These are phyloP conservation scores for Dicycla oo DNA, from an alignment of 2,888 invertebrate species.

Conservation along the genomic window DNA sequence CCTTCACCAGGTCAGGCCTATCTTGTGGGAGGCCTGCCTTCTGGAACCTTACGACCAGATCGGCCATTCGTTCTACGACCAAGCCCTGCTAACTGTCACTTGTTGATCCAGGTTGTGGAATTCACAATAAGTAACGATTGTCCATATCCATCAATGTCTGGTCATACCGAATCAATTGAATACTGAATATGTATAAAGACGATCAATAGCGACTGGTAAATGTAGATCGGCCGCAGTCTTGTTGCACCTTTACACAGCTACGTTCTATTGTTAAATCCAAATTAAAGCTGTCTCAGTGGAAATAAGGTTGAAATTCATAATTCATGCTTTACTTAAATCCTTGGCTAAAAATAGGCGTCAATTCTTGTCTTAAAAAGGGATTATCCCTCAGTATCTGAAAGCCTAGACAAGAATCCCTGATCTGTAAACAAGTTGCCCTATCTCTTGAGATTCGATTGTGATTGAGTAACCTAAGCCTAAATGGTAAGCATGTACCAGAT, in stretches of 20 bases:
- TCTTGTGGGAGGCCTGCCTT: no score
- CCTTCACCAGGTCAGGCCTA: no score
- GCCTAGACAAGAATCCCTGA: constrained; percentile 19
- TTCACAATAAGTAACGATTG: not conserved
- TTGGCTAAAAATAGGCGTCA: constrained; percentile 11
- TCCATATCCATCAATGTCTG: not conserved
- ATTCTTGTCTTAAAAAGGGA: constrained; percentile 1
- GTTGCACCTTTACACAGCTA: not conserved
- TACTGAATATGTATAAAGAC: not conserved
- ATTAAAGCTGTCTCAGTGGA: not conserved
- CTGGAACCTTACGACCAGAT: no score
- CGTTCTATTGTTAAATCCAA: not conserved
- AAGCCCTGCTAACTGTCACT: no score
- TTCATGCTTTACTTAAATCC: constrained; percentile 12
- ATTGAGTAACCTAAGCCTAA: constrained; percentile 5
- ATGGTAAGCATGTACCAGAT: not conserved
- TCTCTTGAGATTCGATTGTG: constrained; percentile 16
- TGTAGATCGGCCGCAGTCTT: not conserved
- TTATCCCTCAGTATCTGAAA: constrained; percentile 18
- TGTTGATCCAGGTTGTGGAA: not conserved
- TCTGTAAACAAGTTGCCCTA: not conserved
- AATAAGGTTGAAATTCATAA: constrained; percentile 5
- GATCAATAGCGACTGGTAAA: not conserved
- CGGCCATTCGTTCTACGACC: no score
- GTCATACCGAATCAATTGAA: not conserved